Evolutionary conservation across 2,888 invertebrate genomes (phyloP), one percentile per base, ranked within the genome.

Genomic region (Petrolisthes manimaculis): DNA sequence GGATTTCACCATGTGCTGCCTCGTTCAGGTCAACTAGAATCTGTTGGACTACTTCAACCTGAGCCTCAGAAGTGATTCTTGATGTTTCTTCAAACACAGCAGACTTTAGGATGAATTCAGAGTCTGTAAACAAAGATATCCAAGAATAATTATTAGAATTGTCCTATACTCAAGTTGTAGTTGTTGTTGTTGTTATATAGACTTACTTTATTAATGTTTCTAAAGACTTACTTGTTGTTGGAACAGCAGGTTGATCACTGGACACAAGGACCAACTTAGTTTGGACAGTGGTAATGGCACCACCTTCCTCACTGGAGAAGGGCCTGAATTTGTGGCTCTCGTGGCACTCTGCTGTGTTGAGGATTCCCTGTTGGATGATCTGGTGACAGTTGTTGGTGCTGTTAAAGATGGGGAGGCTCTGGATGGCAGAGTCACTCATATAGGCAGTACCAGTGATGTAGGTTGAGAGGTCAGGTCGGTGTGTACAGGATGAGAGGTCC

Each of bases 311-410:
- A 56, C 92, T 92, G 69, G 94, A 93, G 92, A 94, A 94, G 8
- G 94, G 94, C 69, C 93, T 92, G 92, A 94, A 94, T 5, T 92
- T 91, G 90, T 94, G 94, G 69, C 91, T 92, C 91, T 94, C 94
- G 5, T 91, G 91, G 91, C 94, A 94, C 12, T 91, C 89, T n/a
- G 93, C 92, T 78, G 92, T 92, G 69, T 92, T 92, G 61, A 94
- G 91, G 69, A 92, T 92, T 8, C 93, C 92, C 12, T 92, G 91
- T 81, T 92, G 92, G 89, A 93, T 92, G 37, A 92, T 92, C 91
- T 94, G 94, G 67, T 92, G 92, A 92, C 94, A 94, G 83, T 93
- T 92, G 90, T 81, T 86, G 14, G 77, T 75, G 80, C 89, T 89
- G 67, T 74, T 77, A 69, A 93, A 89, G 12, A 93, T 89, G 1